Conservation (phyloP, 2,888 invertebrate genomes). For the Pristionchus maxplancki region DNA sequence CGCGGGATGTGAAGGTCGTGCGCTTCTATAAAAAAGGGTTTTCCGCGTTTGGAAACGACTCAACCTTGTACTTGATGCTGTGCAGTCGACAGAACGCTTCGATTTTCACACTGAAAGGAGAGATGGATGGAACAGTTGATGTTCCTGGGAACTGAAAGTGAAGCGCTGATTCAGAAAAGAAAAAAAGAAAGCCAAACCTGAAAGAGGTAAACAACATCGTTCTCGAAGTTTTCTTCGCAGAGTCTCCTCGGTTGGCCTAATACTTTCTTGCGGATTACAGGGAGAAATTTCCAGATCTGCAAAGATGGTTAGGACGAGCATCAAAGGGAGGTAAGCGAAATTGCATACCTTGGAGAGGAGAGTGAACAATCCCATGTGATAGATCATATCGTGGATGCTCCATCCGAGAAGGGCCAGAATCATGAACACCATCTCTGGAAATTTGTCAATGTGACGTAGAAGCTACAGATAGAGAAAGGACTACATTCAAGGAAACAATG, state of each 20-base stretch:
- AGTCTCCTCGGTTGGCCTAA: neutral
- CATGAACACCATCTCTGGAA: neutral
- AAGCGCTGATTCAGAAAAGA: neutral
- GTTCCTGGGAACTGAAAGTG: conserved; percentile 67
- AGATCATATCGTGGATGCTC: conserved; percentile 7
- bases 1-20: neutral
- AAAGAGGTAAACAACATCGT: conserved; percentile 10
- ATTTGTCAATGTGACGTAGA: neutral
- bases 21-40: too few relatives aligned
- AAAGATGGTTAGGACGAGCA: too few relatives aligned
- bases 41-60: too few relatives aligned
- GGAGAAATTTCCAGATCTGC: neutral
- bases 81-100: conserved; percentile 73
- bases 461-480: too few relatives aligned
- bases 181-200: neutral
- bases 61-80: conserved; percentile 72
- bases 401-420: neutral
- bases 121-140: conserved; percentile 69
- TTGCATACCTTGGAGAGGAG: neutral
- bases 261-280: neutral
- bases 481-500: neutral
- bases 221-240: neutral
- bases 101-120: conserved; percentile 75
- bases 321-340: too few relatives aligned
- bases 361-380: neutral